Evolutionary conservation across 2,113 vertebrate species (phyloP).

Genomic region (Aegotheles bennettii): DNA sequence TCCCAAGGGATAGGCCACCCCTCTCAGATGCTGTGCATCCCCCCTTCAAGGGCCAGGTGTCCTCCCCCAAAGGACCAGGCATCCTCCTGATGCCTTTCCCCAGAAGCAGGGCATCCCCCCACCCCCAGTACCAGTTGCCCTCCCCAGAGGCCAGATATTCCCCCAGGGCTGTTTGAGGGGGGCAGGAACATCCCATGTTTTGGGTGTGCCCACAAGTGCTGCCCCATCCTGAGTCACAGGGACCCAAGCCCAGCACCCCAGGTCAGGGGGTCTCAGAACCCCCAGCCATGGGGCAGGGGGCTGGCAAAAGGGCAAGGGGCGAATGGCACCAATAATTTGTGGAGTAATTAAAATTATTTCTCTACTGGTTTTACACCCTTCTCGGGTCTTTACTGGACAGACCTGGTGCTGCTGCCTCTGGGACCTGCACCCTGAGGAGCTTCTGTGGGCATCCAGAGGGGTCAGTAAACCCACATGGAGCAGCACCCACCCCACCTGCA

Average conservation of each 20-base stretch:
- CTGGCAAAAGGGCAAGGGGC: not conserved
- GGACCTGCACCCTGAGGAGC: rapidly evolving
- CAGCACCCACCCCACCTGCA: not conserved
- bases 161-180: not conserved
- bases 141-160: not conserved
- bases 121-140: rapidly evolving
- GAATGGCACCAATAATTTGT: not conserved
- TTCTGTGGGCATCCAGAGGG: too few species aligned
- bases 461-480: rapidly evolving
- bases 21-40: not conserved
- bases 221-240: not conserved
- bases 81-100: rapidly evolving
- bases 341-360: not conserved
- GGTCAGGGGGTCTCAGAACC: not conserved
- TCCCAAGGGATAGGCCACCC: not conserved
- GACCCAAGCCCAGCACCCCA: not conserved
- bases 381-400: not conserved
- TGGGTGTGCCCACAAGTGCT: rapidly evolving
- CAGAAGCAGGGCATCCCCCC: not conserved
- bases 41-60: not conserved
- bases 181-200: not conserved
- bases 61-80: not conserved
- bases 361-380: not conserved
- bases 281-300: not conserved
- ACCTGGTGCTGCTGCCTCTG: rapidly evolving